Conservation (phyloP, 2,888 invertebrate species). For the Uropetala carovei region DNA sequence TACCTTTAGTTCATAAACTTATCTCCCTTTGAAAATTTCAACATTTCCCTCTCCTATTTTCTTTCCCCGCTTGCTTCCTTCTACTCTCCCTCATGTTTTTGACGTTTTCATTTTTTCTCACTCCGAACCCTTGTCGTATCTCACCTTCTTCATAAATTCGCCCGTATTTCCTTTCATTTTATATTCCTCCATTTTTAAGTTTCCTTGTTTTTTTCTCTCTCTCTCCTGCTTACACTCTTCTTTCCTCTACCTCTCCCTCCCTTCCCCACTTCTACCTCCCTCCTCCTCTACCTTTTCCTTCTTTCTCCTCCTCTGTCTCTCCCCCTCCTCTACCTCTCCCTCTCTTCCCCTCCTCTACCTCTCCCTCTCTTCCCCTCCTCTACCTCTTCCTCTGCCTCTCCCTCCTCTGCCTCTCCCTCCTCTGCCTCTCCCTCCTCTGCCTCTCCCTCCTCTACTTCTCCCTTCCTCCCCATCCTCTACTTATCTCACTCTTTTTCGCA, state of each 20-base stretch:
- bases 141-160: background rate
- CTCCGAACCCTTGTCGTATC: background rate
- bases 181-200: constrained; percentile 15
- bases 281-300: background rate
- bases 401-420: background rate
- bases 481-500: background rate
- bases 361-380: background rate
- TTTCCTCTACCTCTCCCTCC: background rate
- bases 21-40: background rate
- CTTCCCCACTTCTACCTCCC: background rate
- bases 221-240: background rate
- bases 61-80: background rate
- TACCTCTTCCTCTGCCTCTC: too few relatives aligned
- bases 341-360: background rate
- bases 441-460: background rate
- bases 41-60: background rate
- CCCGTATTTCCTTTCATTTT: constrained; percentile 45
- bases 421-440: background rate
- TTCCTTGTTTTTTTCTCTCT: background rate
- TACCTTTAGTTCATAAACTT: background rate
- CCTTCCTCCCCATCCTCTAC: background rate
- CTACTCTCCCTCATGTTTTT: too few relatives aligned
- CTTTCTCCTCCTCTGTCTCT: too few relatives aligned
- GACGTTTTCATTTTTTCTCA: background rate
- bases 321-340: background rate